phyloP scores from a whole-genome alignment of 2,888 invertebrate species.

The Mesoligia furuncula region DNA sequence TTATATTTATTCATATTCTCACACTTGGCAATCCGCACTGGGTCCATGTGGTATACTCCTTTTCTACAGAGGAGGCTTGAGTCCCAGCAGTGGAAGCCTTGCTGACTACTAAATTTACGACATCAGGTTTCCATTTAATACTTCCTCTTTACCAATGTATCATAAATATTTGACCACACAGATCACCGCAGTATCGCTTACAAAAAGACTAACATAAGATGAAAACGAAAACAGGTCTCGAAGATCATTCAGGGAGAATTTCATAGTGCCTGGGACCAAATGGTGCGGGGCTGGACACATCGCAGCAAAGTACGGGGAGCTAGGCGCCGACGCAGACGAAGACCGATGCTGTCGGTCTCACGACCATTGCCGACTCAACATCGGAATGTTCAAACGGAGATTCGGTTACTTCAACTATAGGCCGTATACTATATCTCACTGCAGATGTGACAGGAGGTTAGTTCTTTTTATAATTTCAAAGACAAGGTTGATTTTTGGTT shows the following conservation, averaged over 20 bases:
- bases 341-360: slow-evolving; percentile 94
- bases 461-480: slow-evolving; percentile 75
- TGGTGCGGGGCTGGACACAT: slow-evolving; percentile 93
- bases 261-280: slow-evolving; percentile 92
- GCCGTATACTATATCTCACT: slow-evolving; percentile 94
- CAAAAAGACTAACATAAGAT: slow-evolving; percentile 58
- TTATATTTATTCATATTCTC: background rate
- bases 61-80: too few species aligned
- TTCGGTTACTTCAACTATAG: slow-evolving; percentile 92
- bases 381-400: slow-evolving; percentile 91
- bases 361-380: slow-evolving; percentile 92
- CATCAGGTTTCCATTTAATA: slow-evolving; percentile 12
- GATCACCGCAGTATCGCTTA: slow-evolving; percentile 20
- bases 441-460: slow-evolving; percentile 94
- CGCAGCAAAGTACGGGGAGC: slow-evolving; percentile 91
- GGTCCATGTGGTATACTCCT: background rate
- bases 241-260: slow-evolving; percentile 87
- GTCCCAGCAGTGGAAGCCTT: background rate
- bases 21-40: background rate
- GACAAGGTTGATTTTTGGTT: slow-evolving; percentile 49
- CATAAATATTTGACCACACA: slow-evolving; percentile 51
- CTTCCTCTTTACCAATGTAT: slow-evolving; percentile 21
- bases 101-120: background rate
- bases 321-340: slow-evolving; percentile 88
- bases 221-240: slow-evolving; percentile 80